Evolutionary conservation across 2,797 vertebrate genomes (phyloP).

Genomic region (Cuniculus paca): DNA sequence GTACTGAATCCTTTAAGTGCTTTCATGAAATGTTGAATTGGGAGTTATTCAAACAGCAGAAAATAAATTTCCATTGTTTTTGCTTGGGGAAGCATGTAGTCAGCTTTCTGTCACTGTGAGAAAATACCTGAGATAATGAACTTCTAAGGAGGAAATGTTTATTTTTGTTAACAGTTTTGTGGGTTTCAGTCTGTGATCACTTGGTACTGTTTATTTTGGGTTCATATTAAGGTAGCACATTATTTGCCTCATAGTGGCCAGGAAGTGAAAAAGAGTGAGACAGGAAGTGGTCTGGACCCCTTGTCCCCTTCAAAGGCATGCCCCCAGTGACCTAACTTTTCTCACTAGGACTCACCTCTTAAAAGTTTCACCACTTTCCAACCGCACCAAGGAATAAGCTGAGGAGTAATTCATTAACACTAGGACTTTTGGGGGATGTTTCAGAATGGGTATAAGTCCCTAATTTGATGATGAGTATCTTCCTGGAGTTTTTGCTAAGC

Average conservation of each 20-base stretch:
- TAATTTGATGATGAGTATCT: not conserved
- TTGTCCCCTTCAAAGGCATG: too few species aligned
- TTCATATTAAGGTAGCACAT: not conserved
- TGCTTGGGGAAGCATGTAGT: not conserved
- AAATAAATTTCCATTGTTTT: not conserved
- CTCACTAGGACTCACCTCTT: not conserved
- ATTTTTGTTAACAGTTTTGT: too few species aligned
- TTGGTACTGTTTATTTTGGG: not conserved
- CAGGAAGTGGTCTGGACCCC: not conserved
- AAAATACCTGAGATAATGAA: not conserved
- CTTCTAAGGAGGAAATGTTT: not conserved
- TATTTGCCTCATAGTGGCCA: not conserved
- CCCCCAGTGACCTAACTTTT: too few species aligned
- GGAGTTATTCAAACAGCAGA: not conserved
- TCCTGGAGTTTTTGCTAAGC: conserved; percentile 47
- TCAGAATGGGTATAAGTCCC: not conserved
- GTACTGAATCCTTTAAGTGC: not conserved
- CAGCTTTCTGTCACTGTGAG: not conserved
- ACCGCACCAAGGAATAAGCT: too few species aligned
- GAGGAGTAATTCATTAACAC: not conserved
- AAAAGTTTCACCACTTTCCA: not conserved
- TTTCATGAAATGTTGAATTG: not conserved
- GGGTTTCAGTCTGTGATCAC: too few species aligned
- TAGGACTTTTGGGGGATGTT: not conserved
- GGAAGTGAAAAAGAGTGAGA: not conserved